Evolutionary conservation across 2,888 invertebrate species (phyloP).

Genomic region (Mongoloraphidia duomilia): DNA sequence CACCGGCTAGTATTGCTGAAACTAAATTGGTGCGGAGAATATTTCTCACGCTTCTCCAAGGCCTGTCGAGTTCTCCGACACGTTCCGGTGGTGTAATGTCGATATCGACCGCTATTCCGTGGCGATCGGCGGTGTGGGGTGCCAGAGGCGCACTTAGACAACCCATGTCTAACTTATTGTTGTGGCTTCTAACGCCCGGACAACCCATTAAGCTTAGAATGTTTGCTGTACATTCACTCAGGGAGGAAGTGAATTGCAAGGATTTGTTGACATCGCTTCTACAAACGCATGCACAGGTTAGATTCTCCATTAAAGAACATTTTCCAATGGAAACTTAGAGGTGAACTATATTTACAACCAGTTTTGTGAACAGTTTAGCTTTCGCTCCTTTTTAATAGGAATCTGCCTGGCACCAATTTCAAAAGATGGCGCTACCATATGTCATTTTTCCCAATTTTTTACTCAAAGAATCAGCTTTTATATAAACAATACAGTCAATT

Average conservation of each 20-base stretch:
- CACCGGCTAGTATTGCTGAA: constrained; percentile 21
- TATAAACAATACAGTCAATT: too few species aligned
- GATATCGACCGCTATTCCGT: background rate
- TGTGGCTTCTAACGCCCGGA: constrained; percentile 32
- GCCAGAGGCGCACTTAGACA: constrained; percentile 25
- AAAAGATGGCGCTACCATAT: too few species aligned
- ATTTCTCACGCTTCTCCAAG: constrained; percentile 35
- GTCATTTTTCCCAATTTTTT: too few species aligned
- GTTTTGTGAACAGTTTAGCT: too few species aligned
- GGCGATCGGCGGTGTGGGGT: constrained; percentile 19
- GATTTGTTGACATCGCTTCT: constrained; percentile 29
- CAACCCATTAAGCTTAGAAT: constrained; percentile 30
- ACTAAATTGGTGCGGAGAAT: constrained; percentile 34
- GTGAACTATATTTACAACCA: too few species aligned
- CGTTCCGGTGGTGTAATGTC: background rate
- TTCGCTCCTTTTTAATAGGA: too few species aligned
- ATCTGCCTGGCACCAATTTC: too few species aligned
- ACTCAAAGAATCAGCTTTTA: too few species aligned
- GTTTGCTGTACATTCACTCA: constrained; percentile 29
- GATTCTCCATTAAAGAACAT: constrained; percentile 2
- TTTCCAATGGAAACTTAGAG: too few species aligned
- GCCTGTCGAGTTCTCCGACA: constrained; percentile 19
- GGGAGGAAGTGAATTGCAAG: constrained; percentile 29
- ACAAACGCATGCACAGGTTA: constrained; percentile 29
- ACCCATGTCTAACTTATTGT: constrained; percentile 30